A percentile compares a stretch with the other conserved stretches of the same genome.
Evolutionary conservation across 2,113 vertebrate species (phyloP).

Genomic region (Bubo blakistoni): DNA sequence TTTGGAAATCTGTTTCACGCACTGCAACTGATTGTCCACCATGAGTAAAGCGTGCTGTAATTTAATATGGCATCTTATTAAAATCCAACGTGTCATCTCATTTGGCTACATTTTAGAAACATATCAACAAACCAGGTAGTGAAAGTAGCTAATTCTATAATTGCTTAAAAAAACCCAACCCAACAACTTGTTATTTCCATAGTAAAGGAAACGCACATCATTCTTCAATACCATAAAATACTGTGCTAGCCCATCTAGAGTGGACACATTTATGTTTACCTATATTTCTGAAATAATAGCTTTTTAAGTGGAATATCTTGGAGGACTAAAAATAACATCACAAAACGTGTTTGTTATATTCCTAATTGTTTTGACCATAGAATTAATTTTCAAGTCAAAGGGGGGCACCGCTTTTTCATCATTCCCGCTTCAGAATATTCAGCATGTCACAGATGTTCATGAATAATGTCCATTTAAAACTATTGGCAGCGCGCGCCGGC

Average conservation of each 20-base stretch:
- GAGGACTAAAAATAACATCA: slow-evolving; percentile 65
- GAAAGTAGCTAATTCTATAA: slow-evolving; percentile 45
- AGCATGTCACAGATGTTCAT: slow-evolving; percentile 96
- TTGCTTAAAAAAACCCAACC: not conserved
- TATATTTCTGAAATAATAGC: not conserved
- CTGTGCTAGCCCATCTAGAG: not conserved
- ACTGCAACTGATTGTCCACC: not conserved
- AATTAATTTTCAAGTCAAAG: slow-evolving; percentile 91
- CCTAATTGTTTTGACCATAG: slow-evolving; percentile 85
- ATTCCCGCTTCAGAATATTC: slow-evolving; percentile 84
- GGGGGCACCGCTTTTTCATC: slow-evolving; percentile 88
- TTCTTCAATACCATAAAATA: not conserved
- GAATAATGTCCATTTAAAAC: slow-evolving; percentile 98
- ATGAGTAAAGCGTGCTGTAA: not conserved
- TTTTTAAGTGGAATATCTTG: not conserved
- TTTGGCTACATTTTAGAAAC: slow-evolving; percentile 27
- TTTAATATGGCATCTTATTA: not conserved
- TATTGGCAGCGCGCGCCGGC: slow-evolving; percentile 83
- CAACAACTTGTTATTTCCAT: not conserved
- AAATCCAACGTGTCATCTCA: slow-evolving; percentile 42
- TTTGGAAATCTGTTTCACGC: slow-evolving; percentile 20
- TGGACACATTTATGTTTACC: not conserved
- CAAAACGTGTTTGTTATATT: slow-evolving; percentile 66
- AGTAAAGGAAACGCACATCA: not conserved
- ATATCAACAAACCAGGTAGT: not conserved